phyloP scores from a whole-genome alignment of 2,113 vertebrate genomes.

The Sinocyclocheilus anshuiensis region DNA sequence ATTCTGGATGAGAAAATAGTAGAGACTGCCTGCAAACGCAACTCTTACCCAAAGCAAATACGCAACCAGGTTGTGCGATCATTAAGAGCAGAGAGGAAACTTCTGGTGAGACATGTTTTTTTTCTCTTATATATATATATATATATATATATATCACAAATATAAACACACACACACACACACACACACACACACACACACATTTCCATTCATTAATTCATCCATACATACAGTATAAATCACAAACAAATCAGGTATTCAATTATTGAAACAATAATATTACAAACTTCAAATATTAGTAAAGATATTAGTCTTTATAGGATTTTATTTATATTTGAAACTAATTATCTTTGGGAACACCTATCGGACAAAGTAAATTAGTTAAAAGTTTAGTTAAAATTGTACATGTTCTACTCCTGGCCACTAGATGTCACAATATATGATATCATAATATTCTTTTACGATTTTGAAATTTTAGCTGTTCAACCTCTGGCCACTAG shows the following conservation, averaged over 20 bases:
- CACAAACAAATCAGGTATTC: neutral
- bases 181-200: too few species aligned
- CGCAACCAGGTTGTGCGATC: conserved; percentile 77
- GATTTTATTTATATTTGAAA: neutral
- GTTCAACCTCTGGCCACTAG: conserved; percentile 34
- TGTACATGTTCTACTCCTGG: neutral
- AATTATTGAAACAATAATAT: neutral
- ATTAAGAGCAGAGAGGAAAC: conserved; percentile 84
- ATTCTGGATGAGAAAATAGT: conserved; percentile 87
- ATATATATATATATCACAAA: too few species aligned
- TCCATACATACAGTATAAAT: too few species aligned
- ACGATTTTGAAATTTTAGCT: neutral
- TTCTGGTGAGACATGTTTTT: conserved; percentile 78
- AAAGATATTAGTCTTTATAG: neutral
- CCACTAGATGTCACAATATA: conserved; percentile 49
- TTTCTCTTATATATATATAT: too few species aligned
- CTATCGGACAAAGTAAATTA: neutral
- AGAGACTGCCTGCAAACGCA: conserved; percentile 80
- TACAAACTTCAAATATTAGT: neutral
- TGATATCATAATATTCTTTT: neutral
- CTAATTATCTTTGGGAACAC: neutral
- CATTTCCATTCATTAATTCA: too few species aligned
- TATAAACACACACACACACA: too few species aligned
- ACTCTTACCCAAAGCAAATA: conserved; percentile 82
- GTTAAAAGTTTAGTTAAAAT: neutral